These are phyloP conservation scores for Edolisoma coerulescens DNA, from an alignment of 2,113 vertebrate species.

Conservation along the genomic window DNA sequence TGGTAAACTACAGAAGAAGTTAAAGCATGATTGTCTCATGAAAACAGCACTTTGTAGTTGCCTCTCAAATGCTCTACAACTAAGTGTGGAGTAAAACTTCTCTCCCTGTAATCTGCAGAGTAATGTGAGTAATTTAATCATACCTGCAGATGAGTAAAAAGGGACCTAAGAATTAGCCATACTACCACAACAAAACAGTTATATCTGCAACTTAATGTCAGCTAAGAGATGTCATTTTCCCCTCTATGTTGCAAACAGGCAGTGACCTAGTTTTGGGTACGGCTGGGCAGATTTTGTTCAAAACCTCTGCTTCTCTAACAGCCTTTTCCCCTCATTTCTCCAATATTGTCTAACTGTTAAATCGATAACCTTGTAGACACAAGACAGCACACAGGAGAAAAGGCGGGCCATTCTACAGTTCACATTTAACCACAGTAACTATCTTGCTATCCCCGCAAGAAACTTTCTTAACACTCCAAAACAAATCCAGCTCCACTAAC, in stretches of 20 bases:
- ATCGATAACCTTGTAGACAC: background rate
- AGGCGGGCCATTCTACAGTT: background rate
- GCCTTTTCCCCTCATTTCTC: background rate
- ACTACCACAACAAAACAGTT: background rate
- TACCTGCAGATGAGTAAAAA: background rate
- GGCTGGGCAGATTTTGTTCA: background rate
- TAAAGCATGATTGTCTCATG: background rate
- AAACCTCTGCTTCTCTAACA: background rate
- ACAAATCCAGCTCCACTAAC: background rate
- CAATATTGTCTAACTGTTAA: background rate
- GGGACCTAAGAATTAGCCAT: background rate
- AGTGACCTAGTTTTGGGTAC: background rate
- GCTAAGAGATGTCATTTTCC: background rate
- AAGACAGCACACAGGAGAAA: background rate
- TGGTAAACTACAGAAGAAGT: background rate
- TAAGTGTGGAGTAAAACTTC: background rate
- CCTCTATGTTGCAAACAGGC: background rate
- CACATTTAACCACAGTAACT: background rate
- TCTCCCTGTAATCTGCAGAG: background rate
- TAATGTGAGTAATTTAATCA: background rate
- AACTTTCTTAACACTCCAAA: background rate
- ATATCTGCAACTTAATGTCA: background rate
- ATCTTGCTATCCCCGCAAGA: background rate
- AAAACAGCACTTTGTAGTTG: background rate
- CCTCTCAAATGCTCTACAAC: background rate